Evolutionary conservation across 2,888 invertebrate species (phyloP).

Genomic region (Lithosia quadra): DNA sequence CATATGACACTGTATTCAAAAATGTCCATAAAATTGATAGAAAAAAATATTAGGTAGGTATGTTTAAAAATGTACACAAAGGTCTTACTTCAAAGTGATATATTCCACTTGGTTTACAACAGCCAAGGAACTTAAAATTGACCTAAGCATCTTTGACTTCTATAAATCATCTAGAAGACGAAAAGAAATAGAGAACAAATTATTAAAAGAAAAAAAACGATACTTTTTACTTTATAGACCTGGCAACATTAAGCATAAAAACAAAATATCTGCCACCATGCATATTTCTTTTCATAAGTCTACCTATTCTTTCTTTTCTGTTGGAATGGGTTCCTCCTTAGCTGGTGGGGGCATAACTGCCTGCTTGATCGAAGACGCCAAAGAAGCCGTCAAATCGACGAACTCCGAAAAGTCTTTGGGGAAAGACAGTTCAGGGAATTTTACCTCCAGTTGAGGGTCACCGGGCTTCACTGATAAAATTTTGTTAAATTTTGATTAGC

Average conservation of each 20-base stretch:
- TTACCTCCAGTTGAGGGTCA: slow-evolving; percentile 88
- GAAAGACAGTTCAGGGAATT: slow-evolving; percentile 87
- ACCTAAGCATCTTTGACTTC: not conserved
- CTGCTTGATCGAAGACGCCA: slow-evolving; percentile 78
- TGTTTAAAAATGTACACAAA: not conserved
- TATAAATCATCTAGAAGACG: slow-evolving; percentile 7
- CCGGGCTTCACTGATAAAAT: slow-evolving; percentile 88
- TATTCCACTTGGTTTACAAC: slow-evolving; percentile 2
- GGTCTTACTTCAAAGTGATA: slow-evolving; percentile 3
- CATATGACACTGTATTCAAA: not conserved
- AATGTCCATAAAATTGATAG: not conserved
- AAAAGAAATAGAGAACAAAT: not conserved
- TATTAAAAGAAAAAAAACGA: not conserved
- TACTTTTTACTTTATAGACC: not conserved
- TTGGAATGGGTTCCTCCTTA: slow-evolving; percentile 68
- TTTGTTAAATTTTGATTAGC: slow-evolving; percentile 33
- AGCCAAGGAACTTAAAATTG: not conserved
- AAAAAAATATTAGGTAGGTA: not conserved
- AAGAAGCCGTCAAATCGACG: slow-evolving; percentile 74
- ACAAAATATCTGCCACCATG: slow-evolving; percentile 45
- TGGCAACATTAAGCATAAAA: slow-evolving; percentile 31
- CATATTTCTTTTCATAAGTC: slow-evolving; percentile 40
- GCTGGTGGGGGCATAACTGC: slow-evolving; percentile 81
- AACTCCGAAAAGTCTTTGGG: slow-evolving; percentile 88
- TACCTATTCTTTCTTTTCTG: slow-evolving; percentile 80